Percentiles rank a stretch among this genome's conserved stretches.
These are phyloP conservation scores for Dryoscopus gambensis DNA, from an alignment of 2,113 vertebrate species.

Conservation along the genomic window DNA sequence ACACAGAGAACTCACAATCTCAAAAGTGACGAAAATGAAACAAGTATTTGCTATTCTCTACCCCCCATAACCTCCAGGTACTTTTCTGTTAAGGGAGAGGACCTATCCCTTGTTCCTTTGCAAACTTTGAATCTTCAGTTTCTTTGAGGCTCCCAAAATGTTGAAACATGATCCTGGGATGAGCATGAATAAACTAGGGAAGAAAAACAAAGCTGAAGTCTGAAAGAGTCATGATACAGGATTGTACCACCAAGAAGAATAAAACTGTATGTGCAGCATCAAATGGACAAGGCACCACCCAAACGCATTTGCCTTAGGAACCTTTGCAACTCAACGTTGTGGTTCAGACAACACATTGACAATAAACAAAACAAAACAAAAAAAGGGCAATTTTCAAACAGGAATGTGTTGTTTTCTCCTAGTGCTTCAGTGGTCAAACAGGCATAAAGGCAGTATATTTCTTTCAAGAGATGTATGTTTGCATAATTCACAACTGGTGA, in stretches of 20 bases:
- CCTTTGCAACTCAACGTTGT: not conserved
- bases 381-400: not conserved
- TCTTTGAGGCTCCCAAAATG: not conserved
- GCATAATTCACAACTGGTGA: not conserved
- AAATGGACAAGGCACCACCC: not conserved
- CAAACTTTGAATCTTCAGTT: not conserved
- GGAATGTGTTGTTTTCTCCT: not conserved
- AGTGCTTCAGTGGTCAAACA: rapidly evolving
- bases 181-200: not conserved
- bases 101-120: not conserved
- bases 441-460: not conserved
- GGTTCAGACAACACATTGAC: not conserved
- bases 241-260: not conserved
- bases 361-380: not conserved
- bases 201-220: not conserved
- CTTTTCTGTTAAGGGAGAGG: not conserved
- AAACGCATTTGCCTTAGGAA: not conserved
- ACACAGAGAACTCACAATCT: not conserved
- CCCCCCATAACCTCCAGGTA: not conserved
- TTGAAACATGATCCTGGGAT: not conserved
- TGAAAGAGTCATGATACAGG: not conserved
- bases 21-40: rapidly evolving
- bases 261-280: not conserved
- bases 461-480: not conserved
- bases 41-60: not conserved